These are phyloP conservation scores for Thamnophis elegans DNA, from an alignment of 2,797 vertebrate genomes.

Conservation along the genomic window DNA sequence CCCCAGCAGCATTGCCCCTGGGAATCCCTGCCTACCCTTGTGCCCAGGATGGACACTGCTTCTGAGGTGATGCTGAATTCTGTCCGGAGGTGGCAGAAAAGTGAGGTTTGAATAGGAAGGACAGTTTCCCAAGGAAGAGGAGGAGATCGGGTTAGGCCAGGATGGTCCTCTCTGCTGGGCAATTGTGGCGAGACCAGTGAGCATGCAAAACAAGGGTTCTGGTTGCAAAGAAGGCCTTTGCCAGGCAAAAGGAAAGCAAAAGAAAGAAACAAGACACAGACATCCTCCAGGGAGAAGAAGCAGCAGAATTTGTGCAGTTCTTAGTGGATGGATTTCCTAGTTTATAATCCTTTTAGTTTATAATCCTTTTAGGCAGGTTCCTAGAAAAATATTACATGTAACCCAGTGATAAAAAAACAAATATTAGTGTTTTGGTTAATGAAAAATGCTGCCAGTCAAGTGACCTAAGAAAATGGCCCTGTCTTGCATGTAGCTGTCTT, in stretches of 20 bases:
- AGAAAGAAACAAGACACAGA: neutral
- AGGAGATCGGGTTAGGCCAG: neutral
- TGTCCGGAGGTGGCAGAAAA: neutral
- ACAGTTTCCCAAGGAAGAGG: neutral
- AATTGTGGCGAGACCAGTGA: neutral
- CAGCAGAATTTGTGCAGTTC: neutral
- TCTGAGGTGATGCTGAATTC: neutral
- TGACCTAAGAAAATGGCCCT: neutral
- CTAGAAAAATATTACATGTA: neutral
- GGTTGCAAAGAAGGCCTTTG: neutral
- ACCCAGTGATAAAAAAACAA: neutral
- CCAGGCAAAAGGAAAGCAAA: neutral
- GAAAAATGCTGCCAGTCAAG: neutral
- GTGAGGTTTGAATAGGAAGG: neutral
- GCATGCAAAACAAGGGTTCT: neutral
- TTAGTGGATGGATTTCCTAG: neutral
- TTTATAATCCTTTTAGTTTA: neutral
- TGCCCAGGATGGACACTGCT: neutral
- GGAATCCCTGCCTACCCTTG: neutral
- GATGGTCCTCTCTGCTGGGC: neutral
- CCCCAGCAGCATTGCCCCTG: neutral
- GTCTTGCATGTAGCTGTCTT: neutral
- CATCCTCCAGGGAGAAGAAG: neutral
- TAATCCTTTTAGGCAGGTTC: neutral
- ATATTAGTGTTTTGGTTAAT: neutral